A percentile compares a stretch with the other conserved stretches of the same genome.
Conservation (phyloP, 2,113 vertebrate species). For the Peromyscus polionotus region DNA sequence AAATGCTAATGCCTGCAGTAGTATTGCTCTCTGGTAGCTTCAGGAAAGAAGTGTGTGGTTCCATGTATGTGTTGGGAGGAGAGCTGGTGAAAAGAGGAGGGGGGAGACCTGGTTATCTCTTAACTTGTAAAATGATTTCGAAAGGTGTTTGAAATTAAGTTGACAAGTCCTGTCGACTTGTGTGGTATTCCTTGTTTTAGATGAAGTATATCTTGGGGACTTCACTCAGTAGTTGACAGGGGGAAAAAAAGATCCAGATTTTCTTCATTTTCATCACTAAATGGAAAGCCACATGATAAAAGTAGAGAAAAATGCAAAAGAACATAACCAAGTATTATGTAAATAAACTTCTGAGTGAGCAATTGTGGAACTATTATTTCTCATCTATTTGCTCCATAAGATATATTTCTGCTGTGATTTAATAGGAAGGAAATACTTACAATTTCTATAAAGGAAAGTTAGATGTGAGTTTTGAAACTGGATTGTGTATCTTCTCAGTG, state of each 20-base stretch:
- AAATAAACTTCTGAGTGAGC: not conserved
- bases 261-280: not conserved
- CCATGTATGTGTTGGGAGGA: not conserved
- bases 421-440: not conserved
- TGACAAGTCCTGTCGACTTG: not conserved
- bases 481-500: not conserved
- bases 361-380: not conserved
- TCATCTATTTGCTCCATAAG: not conserved
- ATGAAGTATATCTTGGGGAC: not conserved
- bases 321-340: not conserved
- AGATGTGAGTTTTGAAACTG: not conserved
- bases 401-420: not conserved
- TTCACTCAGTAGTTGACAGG: not conserved
- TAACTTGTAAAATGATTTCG: slow-evolving; percentile 36
- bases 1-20: not conserved
- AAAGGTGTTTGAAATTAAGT: not conserved
- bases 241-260: not conserved
- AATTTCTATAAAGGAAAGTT: not conserved
- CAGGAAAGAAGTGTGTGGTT: not conserved
- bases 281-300: not conserved
- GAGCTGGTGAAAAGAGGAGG: not conserved
- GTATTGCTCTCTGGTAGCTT: not conserved
- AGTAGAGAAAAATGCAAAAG: not conserved
- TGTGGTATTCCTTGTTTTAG: not conserved
- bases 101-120: not conserved